phyloP scores from a whole-genome alignment of 2,113 vertebrate species.

The Strigops habroptila region DNA sequence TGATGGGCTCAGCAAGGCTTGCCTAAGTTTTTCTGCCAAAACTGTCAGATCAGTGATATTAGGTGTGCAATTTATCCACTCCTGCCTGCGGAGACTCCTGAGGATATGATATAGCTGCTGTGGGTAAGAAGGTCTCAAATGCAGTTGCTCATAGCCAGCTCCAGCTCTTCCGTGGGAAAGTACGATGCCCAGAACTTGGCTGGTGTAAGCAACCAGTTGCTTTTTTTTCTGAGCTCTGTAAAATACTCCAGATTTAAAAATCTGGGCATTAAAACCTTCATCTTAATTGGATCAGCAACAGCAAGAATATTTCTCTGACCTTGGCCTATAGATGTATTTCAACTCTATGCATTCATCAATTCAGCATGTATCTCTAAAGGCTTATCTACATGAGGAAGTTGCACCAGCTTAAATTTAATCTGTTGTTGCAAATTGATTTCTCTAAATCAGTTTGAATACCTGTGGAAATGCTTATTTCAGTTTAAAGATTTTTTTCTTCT shows the following conservation, averaged over 20 bases:
- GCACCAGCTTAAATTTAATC: neutral
- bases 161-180: neutral
- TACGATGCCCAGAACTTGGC: neutral
- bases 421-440: conserved; percentile 28
- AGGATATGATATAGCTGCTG: neutral
- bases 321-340: neutral
- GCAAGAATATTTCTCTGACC: neutral
- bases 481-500: conserved; percentile 10
- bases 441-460: conserved; percentile 20
- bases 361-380: neutral
- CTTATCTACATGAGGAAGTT: neutral
- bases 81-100: neutral
- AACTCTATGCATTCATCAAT: neutral
- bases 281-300: conserved; percentile 33
- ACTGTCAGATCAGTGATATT: neutral
- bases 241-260: neutral
- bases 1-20: rapidly evolving
- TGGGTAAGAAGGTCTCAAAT: neutral
- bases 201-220: neutral
- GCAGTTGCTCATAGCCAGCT: rapidly evolving
- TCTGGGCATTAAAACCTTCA: neutral
- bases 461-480: conserved; percentile 1
- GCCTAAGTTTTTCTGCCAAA: neutral
- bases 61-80: neutral
- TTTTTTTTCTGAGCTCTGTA: neutral